Evolutionary conservation across 2,113 vertebrate genomes (phyloP).

Genomic region (Dunckerocampus dactyliophorus): DNA sequence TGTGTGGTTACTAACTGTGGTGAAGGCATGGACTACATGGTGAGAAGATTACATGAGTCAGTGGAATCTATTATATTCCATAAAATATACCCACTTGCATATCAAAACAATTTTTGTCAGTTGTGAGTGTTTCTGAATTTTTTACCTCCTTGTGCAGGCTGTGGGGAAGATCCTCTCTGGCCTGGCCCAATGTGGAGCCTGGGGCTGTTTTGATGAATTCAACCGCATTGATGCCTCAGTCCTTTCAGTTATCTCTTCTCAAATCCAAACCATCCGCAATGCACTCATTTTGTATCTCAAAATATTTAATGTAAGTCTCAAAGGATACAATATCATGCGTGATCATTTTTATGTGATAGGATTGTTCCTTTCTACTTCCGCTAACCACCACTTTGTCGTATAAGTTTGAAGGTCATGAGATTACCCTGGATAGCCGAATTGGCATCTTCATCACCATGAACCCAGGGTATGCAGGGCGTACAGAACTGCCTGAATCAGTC

Average conservation of each 20-base stretch:
- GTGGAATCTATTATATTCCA: neutral
- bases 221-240: conserved; percentile 95
- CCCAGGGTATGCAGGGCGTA: conserved; percentile 91
- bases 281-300: conserved; percentile 85
- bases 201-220: conserved; percentile 98
- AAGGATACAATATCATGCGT: neutral
- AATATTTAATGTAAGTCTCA: conserved; percentile 80
- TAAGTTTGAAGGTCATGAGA: conserved; percentile 94
- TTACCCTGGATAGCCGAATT: conserved; percentile 81
- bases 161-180: conserved; percentile 95
- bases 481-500: conserved; percentile 93
- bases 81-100: neutral
- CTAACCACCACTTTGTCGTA: neutral
- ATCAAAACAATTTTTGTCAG: neutral
- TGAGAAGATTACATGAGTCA: conserved; percentile 53
- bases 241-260: conserved; percentile 95
- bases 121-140: neutral
- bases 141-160: conserved; percentile 69
- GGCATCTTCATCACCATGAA: conserved; percentile 99
- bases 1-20: conserved; percentile 97
- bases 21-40: conserved; percentile 97
- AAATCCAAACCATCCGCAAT: conserved; percentile 92
- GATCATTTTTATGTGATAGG: neutral
- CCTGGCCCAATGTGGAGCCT: conserved; percentile 91
- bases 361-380: neutral